phyloP scores from a whole-genome alignment of 2,797 vertebrate genomes.

The Fistularia tabacaria region DNA sequence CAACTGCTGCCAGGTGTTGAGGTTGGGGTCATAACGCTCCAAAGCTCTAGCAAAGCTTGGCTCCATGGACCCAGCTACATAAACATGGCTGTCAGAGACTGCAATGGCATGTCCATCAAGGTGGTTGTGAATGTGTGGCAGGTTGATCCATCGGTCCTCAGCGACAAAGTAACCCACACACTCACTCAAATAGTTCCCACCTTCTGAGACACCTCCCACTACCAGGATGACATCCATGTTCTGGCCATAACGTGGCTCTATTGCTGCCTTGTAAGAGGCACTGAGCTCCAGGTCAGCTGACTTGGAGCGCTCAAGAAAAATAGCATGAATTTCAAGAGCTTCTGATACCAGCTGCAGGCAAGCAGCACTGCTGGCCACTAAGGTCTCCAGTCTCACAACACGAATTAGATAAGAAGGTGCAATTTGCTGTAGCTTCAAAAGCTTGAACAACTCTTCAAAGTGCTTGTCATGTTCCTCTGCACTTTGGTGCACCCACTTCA shows the following conservation, averaged over 20 bases:
- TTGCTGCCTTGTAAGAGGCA: slow-evolving; percentile 72
- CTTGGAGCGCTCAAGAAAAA: slow-evolving; percentile 87
- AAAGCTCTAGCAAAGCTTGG: slow-evolving; percentile 93
- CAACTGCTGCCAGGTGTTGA: slow-evolving; percentile 93
- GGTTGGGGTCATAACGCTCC: slow-evolving; percentile 89
- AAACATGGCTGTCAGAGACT: slow-evolving; percentile 86
- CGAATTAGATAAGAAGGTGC: slow-evolving; percentile 92
- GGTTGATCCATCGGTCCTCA: slow-evolving; percentile 93
- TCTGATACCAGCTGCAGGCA: slow-evolving; percentile 86
- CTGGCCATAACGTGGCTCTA: slow-evolving; percentile 89
- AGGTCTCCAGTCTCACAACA: slow-evolving; percentile 83
- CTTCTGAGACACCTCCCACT: slow-evolving; percentile 91
- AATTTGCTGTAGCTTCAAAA: slow-evolving; percentile 89
- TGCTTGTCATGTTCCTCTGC: slow-evolving; percentile 84
- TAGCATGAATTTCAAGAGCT: slow-evolving; percentile 89
- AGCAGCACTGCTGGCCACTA: slow-evolving; percentile 80
- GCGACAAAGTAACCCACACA: slow-evolving; percentile 94
- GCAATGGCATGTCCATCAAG: slow-evolving; percentile 91
- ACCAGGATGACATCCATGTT: slow-evolving; percentile 98
- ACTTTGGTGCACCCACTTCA: slow-evolving; percentile 91
- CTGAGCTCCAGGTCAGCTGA: slow-evolving; percentile 80
- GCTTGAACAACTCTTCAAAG: slow-evolving; percentile 90
- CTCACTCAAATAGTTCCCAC: slow-evolving; percentile 92
- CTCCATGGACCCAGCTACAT: slow-evolving; percentile 94
- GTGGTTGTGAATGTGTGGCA: slow-evolving; percentile 94